Evolutionary conservation across 2,797 vertebrate genomes (phyloP).

Genomic region (Coendou prehensilis): DNA sequence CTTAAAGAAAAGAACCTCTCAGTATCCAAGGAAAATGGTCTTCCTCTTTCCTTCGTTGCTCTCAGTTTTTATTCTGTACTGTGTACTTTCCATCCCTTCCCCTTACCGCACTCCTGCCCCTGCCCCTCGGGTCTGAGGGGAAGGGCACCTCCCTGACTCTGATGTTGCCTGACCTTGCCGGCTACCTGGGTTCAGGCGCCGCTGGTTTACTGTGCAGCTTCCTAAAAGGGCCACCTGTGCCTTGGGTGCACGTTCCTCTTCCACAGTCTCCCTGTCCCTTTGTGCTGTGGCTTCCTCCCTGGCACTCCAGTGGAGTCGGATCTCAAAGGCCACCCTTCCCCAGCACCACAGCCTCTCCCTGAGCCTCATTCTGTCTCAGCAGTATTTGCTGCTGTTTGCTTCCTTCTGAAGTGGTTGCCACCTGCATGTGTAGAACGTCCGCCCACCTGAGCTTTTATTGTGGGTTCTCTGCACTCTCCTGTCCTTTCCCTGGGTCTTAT

Average conservation of each 20-base stretch:
- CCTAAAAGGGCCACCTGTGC: background rate
- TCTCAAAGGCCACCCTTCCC: constrained; percentile 28
- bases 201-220: background rate
- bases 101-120: background rate
- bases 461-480: background rate
- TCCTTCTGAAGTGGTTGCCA: background rate
- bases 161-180: background rate
- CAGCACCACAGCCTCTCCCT: background rate
- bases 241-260: background rate
- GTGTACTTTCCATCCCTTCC: too few relatives aligned
- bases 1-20: background rate
- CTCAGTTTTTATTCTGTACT: background rate
- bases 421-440: background rate
- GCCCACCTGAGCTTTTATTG: background rate
- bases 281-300: background rate
- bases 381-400: background rate
- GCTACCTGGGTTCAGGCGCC: fast-evolving
- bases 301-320: background rate
- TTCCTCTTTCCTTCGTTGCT: background rate
- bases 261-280: background rate
- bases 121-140: background rate
- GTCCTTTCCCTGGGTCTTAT: background rate
- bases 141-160: background rate
- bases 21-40: background rate
- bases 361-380: background rate